phyloP scores from a whole-genome alignment of 1,140 invertebrate species.

The Archegozetes longisetosus region DNA sequence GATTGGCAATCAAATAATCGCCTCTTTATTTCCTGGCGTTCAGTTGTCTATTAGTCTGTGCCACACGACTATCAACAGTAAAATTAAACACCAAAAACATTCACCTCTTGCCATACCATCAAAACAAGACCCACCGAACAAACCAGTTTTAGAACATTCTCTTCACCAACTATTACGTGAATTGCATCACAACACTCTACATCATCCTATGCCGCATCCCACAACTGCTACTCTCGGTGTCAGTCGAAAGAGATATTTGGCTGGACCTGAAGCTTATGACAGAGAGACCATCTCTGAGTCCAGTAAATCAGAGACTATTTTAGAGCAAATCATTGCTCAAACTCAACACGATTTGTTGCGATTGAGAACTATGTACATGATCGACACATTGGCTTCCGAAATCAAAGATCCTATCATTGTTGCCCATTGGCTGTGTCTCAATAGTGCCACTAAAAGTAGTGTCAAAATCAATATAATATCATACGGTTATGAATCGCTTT shows the following conservation, averaged over 20 bases:
- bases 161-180: constrained; percentile 80
- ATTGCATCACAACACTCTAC: constrained; percentile 77
- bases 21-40: constrained; percentile 79
- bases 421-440: constrained; percentile 85
- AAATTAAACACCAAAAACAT: background rate
- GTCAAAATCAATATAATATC: constrained; percentile 87
- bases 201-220: constrained; percentile 85
- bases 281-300: constrained; percentile 69
- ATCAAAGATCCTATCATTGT: constrained; percentile 84
- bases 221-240: constrained; percentile 77
- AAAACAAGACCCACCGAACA: constrained; percentile 54
- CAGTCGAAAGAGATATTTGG: constrained; percentile 67
- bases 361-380: constrained; percentile 63
- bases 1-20: constrained; percentile 90
- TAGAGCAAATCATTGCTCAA: constrained; percentile 93
- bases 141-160: constrained; percentile 89
- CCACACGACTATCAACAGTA: constrained; percentile 28
- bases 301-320: constrained; percentile 60
- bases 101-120: constrained; percentile 14
- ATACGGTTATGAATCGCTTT: constrained; percentile 48
- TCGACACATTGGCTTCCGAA: constrained; percentile 83
- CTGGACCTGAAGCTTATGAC: constrained; percentile 74
- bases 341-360: constrained; percentile 87
- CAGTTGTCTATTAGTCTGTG: constrained; percentile 48
- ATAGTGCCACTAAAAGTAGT: constrained; percentile 76